Conservation (phyloP, 2,113 vertebrate species). For the Ceyx cyanopectus region DNA sequence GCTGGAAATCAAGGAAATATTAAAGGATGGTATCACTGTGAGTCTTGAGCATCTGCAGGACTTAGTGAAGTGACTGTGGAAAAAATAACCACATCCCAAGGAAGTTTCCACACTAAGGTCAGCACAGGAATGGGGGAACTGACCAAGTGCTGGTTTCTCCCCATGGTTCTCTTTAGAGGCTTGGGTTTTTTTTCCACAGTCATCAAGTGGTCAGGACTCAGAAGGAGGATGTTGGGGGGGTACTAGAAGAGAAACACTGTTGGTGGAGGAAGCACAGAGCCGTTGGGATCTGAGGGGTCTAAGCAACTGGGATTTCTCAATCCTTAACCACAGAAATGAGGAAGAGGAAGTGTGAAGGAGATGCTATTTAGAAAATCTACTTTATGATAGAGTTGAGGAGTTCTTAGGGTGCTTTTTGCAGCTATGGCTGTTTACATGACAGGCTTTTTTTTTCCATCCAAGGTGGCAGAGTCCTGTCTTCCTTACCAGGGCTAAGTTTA, state of each 20-base stretch:
- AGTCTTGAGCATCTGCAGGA: not conserved
- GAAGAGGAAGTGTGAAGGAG: constrained; percentile 56
- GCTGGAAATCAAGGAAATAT: not conserved
- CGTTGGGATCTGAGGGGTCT: constrained; percentile 14
- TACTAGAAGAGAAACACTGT: constrained; percentile 27
- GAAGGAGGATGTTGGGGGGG: not conserved
- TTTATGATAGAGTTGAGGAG: not conserved
- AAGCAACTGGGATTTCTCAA: constrained; percentile 63
- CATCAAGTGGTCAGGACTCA: not conserved
- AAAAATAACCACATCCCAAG: not conserved
- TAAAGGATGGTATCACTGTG: not conserved
- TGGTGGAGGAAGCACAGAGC: constrained; percentile 33
- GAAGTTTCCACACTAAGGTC: not conserved
- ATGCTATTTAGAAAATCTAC: not conserved
- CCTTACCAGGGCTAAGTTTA: not conserved
- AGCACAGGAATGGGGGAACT: not conserved
- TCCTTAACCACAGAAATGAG: constrained; percentile 63
- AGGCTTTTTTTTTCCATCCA: not conserved
- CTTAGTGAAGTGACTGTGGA: not conserved
- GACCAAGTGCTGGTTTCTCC: not conserved
- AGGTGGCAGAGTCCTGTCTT: not conserved
- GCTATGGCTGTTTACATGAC: not conserved
- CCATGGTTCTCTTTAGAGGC: not conserved
- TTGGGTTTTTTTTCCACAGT: not conserved
- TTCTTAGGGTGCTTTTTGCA: not conserved